Conservation (phyloP, 2,113 vertebrate genomes). For the Paracanthobrama guichenoti region DNA sequence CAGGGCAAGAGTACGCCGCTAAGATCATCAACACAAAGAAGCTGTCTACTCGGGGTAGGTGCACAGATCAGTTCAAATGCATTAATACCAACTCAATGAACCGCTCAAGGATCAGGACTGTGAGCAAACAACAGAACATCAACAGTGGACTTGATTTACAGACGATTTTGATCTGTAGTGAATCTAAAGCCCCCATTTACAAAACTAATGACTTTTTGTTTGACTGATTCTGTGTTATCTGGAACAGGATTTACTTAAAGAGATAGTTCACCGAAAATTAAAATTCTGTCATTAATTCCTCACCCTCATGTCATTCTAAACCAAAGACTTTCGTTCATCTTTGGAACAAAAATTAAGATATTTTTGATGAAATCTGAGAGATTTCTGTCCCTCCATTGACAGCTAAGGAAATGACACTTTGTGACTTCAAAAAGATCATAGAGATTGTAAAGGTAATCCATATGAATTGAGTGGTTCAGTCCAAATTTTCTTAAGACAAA, state of each 20-base stretch:
- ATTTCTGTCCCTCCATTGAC: no score
- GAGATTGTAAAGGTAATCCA: no score
- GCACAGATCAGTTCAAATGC: background rate
- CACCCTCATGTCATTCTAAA: no score
- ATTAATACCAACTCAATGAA: background rate
- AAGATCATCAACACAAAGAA: slow-evolving; percentile 95
- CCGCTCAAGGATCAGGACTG: background rate
- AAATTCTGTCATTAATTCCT: no score
- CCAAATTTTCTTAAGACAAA: no score
- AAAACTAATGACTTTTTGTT: background rate
- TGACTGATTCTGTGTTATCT: background rate
- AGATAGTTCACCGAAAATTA: no score
- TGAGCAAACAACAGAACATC: background rate
- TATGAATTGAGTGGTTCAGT: no score
- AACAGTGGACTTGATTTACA: background rate
- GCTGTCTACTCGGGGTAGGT: slow-evolving; percentile 86
- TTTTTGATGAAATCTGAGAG: no score
- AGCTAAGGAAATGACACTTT: no score
- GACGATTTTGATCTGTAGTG: background rate
- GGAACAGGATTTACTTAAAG: background rate
- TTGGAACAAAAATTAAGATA: no score
- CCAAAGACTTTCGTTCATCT: no score
- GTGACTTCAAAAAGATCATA: no score
- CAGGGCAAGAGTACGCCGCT: slow-evolving; percentile 87
- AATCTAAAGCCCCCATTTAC: background rate